Evolutionary conservation across 2,113 vertebrate species (phyloP).

Genomic region (Microcebus griseorufus): DNA sequence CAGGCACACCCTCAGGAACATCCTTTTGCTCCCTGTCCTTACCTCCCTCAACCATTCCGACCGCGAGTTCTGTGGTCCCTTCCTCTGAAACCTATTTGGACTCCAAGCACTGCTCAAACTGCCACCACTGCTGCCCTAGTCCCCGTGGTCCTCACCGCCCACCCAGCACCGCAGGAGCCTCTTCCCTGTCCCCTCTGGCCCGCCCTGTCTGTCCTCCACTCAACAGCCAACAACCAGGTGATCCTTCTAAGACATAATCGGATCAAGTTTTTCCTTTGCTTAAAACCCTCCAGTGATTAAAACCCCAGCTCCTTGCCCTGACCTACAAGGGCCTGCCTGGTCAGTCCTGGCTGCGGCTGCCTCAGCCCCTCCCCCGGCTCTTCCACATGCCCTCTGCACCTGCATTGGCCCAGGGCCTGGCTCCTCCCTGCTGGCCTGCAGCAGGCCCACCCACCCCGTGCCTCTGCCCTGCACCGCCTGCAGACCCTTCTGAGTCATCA

Average conservation of each 20-base stretch:
- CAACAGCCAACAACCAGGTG: neutral
- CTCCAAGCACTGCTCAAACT: neutral
- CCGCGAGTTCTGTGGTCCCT: neutral
- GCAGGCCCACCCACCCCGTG: rapidly evolving
- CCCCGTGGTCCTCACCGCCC: neutral
- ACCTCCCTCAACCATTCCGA: neutral
- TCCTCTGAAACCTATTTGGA: neutral
- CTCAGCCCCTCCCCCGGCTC: neutral
- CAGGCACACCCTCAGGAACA: neutral
- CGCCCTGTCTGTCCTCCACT: neutral
- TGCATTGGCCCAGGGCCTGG: neutral
- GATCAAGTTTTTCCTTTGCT: neutral
- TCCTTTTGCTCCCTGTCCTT: neutral
- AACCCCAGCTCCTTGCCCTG: neutral
- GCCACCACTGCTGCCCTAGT: neutral
- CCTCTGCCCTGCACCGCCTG: neutral
- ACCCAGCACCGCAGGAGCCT: rapidly evolving
- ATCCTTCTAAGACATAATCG: neutral
- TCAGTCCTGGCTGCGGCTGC: neutral
- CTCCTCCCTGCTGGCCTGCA: neutral
- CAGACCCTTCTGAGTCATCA: neutral
- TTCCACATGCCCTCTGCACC: neutral
- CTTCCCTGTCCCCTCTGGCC: neutral
- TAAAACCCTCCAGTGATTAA: neutral
- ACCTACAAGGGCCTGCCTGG: neutral